Evolutionary conservation across 2,888 invertebrate genomes (phyloP).

Genomic region (Holacanthella duospinosa): DNA sequence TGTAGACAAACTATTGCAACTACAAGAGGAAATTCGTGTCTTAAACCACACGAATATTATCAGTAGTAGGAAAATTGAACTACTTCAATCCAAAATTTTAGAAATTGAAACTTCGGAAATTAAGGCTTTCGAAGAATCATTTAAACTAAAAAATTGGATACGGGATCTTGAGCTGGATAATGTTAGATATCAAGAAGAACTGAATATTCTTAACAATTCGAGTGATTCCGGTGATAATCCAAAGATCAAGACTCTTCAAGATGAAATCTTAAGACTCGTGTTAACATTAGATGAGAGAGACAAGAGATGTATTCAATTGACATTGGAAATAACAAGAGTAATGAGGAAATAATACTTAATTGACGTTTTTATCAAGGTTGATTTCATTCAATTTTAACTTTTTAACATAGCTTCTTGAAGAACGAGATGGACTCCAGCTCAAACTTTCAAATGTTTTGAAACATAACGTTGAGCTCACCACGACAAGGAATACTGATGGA

Average conservation of each 20-base stretch:
- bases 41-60: conserved; percentile 12
- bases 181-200: conserved; percentile 21
- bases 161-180: conserved; percentile 31
- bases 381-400: neutral
- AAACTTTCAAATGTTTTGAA: conserved; percentile 69
- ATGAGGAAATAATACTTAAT: conserved; percentile 9
- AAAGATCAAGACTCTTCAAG: conserved; percentile 18
- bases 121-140: conserved; percentile 28
- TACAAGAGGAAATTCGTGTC: conserved; percentile 1
- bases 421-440: conserved; percentile 71
- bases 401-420: conserved; percentile 47
- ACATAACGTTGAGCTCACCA: conserved; percentile 47
- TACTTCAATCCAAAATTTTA: conserved; percentile 26
- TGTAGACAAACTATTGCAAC: neutral
- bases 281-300: conserved; percentile 65
- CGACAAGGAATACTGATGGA: neutral
- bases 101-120: conserved; percentile 36
- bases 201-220: conserved; percentile 13
- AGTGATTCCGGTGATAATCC: conserved; percentile 21
- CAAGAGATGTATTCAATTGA: conserved; percentile 73
- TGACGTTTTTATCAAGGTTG: neutral
- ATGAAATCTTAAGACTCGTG: conserved; percentile 18
- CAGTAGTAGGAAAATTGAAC: conserved; percentile 34
- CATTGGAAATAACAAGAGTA: conserved; percentile 63
- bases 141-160: conserved; percentile 19